phyloP scores from a whole-genome alignment of 2,888 invertebrate species.

The Xylota sylvarum region DNA sequence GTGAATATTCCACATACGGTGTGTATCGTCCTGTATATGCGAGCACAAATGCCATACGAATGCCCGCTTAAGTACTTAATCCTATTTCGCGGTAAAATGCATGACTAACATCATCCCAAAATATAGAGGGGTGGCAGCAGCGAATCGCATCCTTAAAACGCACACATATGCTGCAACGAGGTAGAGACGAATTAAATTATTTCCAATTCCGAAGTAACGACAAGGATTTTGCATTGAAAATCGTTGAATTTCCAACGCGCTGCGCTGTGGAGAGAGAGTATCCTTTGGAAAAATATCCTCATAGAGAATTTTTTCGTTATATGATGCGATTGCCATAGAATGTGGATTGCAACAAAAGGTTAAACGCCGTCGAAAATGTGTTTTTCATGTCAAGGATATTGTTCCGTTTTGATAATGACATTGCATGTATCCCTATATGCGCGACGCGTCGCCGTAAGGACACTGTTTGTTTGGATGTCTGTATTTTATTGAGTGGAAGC shows the following conservation, averaged over 20 bases:
- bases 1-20: constrained; percentile 22
- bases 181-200: constrained; percentile 62
- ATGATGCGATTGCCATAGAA: constrained; percentile 13
- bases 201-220: constrained; percentile 41
- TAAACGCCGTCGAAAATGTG: constrained; percentile 59
- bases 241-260: constrained; percentile 24
- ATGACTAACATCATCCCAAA: constrained; percentile 46
- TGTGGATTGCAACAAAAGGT: constrained; percentile 48
- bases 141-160: constrained; percentile 54
- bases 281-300: constrained; percentile 12
- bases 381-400: constrained; percentile 59
- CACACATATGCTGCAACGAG: constrained; percentile 50
- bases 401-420: constrained; percentile 22
- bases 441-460: neutral
- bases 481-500: constrained; percentile 64
- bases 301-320: neutral
- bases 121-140: neutral
- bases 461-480: constrained; percentile 31
- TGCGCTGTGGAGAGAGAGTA: neutral
- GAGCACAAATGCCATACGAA: neutral
- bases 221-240: constrained; percentile 32
- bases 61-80: constrained; percentile 67
- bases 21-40: neutral
- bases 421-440: constrained; percentile 12
- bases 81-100: constrained; percentile 74